Base-by-base conservation (phyloP, 2,888 invertebrate genomes). In the Ecdyonurus torrentis region DNA sequence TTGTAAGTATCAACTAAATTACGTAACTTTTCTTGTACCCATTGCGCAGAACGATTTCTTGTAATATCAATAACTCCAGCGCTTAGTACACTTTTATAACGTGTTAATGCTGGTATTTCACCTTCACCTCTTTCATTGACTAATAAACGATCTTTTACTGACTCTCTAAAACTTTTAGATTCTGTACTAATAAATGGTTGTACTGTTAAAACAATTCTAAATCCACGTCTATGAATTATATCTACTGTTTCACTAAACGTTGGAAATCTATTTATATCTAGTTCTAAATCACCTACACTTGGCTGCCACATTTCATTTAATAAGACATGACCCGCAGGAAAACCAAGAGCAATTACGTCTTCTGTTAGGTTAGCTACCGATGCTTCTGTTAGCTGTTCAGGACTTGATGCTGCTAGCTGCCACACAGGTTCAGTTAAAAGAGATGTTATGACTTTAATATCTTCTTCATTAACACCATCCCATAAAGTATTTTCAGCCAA, bases 11-110 rank as follows among this genome's bases (percentile, higher is more conserved):
- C 80, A 63, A 84, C 81, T 0, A 94, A 78, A 0, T 78, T 76
- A 69, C 85, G 82, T 2, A 96, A 76, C 71, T 89, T 87, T 19
- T 81, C 80, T 55, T 85, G 74, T 1, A 91, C 74, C 95, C 95
- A 95, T 0, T 87, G 83, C 0, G 87, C 77, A 0, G 92, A 87
- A 58, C 82, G 80, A 69, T 87, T 86, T 18, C 91, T 90, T 0
- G 93, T 93, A 2, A 93, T 82, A 72, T 97, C 95, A 63, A 97
- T 72, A 1, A 93, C 86, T 0, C 88, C 89, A 15, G 91, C 89
- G 70, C 91, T 91, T 37, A 70, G 72, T 61, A 86, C 77, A 3
- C 87, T 86, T 71, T 90, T 87, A 74, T 91, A 92, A 67, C 55
- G 22, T 37, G 60, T 60, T n/a, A 60, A 22, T 1, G 68, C 68